phyloP scores from a whole-genome alignment of 2,888 invertebrate genomes.

The Folsomia manolachei region DNA sequence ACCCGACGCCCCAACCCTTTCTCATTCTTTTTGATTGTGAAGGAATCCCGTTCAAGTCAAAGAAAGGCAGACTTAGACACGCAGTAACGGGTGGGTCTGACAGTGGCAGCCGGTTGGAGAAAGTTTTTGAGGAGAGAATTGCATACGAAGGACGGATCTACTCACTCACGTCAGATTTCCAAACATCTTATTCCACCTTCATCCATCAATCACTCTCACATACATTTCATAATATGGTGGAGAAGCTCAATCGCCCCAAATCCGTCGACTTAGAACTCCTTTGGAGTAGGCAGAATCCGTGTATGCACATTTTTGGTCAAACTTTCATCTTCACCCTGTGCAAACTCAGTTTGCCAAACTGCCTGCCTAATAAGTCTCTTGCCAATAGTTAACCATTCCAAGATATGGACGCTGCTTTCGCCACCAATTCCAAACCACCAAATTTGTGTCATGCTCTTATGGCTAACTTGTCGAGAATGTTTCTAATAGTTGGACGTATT shows the following conservation, averaged over 20 bases:
- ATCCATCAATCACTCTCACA: background rate
- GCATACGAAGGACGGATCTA: background rate
- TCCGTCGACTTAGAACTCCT: background rate
- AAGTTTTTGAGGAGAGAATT: background rate
- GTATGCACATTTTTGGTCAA: background rate
- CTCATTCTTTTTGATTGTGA: background rate
- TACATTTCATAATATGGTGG: background rate
- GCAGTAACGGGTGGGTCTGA: too few species aligned
- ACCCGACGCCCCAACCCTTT: background rate
- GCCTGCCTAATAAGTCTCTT: background rate
- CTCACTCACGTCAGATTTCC: constrained; percentile 12
- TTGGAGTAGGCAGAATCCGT: background rate
- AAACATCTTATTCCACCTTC: background rate
- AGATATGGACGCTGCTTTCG: too few species aligned
- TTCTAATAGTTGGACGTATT: too few species aligned
- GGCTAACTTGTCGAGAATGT: too few species aligned
- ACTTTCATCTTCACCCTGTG: background rate
- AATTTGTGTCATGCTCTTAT: too few species aligned
- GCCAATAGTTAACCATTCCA: too few species aligned
- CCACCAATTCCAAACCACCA: too few species aligned
- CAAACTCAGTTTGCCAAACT: background rate
- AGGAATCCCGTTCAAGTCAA: background rate
- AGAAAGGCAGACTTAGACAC: too few species aligned
- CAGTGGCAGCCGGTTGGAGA: background rate
- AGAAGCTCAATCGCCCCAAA: background rate